Conservation (phyloP, 2,888 invertebrate genomes). For the Gandaritis pyraliata region DNA sequence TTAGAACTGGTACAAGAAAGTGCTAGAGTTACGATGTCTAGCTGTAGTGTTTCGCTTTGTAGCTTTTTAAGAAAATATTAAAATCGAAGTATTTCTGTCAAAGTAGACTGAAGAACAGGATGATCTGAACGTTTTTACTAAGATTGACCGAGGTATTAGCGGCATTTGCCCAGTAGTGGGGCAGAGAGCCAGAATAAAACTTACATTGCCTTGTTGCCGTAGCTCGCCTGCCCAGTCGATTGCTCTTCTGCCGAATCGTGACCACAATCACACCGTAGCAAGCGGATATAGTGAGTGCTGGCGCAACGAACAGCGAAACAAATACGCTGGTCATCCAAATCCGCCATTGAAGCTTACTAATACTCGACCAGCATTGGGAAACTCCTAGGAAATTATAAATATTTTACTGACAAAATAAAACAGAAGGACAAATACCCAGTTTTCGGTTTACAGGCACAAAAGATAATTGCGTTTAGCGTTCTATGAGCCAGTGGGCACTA, state of each 20-base stretch:
- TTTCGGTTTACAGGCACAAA: too few relatives aligned
- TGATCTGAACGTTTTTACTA: too few relatives aligned
- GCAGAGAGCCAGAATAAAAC: conserved; percentile 32
- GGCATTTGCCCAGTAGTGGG: too few relatives aligned
- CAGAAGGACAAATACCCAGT: background rate
- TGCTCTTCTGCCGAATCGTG: conserved; percentile 94
- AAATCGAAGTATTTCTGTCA: too few relatives aligned
- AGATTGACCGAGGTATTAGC: too few relatives aligned
- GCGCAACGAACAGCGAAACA: conserved; percentile 91
- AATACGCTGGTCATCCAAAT: conserved; percentile 95
- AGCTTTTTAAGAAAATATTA: too few relatives aligned
- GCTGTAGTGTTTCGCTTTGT: too few relatives aligned
- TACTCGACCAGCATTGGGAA: conserved; percentile 95
- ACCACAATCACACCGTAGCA: conserved; percentile 96
- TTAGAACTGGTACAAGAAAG: too few relatives aligned
- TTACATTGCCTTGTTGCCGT: conserved; percentile 74
- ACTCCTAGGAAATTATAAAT: conserved; percentile 71
- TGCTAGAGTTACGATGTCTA: too few relatives aligned
- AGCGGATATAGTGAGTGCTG: conserved; percentile 94
- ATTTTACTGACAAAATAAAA: background rate
- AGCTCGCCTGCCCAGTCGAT: conserved; percentile 75
- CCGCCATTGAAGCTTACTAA: conserved; percentile 90
- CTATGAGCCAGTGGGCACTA: too few relatives aligned
- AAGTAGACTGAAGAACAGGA: too few relatives aligned
- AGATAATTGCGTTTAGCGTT: too few relatives aligned